phyloP scores from a whole-genome alignment of 2,113 vertebrate species.

The Tauraco erythrolophus region DNA sequence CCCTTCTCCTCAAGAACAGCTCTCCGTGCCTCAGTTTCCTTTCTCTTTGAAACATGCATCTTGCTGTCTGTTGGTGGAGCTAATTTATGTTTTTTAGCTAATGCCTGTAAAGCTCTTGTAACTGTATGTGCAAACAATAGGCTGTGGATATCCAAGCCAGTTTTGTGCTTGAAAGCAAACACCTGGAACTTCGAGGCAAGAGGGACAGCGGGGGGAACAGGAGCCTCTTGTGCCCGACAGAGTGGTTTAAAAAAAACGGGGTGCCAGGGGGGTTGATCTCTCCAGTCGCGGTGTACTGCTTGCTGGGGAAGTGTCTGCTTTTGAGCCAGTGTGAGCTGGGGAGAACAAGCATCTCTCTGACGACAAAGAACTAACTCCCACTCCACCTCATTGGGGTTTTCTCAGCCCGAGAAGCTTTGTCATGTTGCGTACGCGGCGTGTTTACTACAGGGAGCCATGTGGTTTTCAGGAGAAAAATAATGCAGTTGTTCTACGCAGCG shows the following conservation, averaged over 20 bases:
- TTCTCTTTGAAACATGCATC: not conserved
- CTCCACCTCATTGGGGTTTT: not conserved
- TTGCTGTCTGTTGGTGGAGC: not conserved
- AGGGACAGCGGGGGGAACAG: not conserved
- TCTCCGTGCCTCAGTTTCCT: not conserved
- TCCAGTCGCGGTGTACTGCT: not conserved
- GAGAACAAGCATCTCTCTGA: not conserved
- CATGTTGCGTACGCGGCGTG: not conserved
- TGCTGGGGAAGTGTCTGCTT: not conserved
- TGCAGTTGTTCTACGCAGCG: not conserved
- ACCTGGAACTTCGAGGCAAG: not conserved
- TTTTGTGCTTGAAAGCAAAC: not conserved
- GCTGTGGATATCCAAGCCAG: not conserved
- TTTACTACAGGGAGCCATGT: constrained; percentile 10
- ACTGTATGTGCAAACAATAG: not conserved
- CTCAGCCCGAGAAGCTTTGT: constrained; percentile 23
- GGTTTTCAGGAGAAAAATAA: not conserved
- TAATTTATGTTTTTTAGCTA: not conserved
- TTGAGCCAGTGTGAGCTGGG: not conserved
- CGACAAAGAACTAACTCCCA: constrained; percentile 27
- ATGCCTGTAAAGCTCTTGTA: not conserved
- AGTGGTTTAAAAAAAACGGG: not conserved
- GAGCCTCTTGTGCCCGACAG: not conserved
- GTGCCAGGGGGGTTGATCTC: not conserved
- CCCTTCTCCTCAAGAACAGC: no score